Conservation (phyloP, 2,797 vertebrate species). For the Cygnus olor region DNA sequence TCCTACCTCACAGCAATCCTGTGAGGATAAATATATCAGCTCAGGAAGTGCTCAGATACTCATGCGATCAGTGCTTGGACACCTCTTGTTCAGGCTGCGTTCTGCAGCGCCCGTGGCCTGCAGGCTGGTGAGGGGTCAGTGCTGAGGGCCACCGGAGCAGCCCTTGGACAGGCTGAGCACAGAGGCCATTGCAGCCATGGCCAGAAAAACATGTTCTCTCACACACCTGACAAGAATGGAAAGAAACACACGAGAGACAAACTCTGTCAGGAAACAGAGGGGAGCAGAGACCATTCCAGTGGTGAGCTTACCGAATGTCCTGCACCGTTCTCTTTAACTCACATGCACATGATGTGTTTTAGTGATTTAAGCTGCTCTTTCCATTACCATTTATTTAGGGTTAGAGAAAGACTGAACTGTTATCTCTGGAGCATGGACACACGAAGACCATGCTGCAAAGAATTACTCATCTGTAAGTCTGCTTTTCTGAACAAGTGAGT, state of each 20-base stretch:
- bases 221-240: neutral
- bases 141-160: slow-evolving; percentile 13
- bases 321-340: neutral
- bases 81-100: neutral
- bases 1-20: slow-evolving; percentile 35
- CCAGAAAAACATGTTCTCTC: neutral
- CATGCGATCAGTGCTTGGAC: neutral
- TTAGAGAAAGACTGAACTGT: neutral
- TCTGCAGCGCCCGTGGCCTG: neutral
- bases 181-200: neutral
- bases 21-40: slow-evolving; percentile 44
- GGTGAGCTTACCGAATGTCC: neutral
- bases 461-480: neutral
- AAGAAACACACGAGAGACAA: neutral
- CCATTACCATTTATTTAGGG: neutral
- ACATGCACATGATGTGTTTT: neutral
- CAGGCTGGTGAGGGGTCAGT: neutral
- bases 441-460: neutral
- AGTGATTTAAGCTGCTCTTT: neutral
- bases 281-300: neutral
- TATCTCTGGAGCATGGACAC: neutral
- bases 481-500: neutral
- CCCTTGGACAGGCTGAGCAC: neutral
- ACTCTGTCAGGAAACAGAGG: neutral
- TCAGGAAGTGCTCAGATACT: slow-evolving; percentile 20